Percentiles rank a stretch among this genome's conserved stretches.
phyloP scores from a whole-genome alignment of 2,888 invertebrate species.

The Rhagophthalmus giganteus region DNA sequence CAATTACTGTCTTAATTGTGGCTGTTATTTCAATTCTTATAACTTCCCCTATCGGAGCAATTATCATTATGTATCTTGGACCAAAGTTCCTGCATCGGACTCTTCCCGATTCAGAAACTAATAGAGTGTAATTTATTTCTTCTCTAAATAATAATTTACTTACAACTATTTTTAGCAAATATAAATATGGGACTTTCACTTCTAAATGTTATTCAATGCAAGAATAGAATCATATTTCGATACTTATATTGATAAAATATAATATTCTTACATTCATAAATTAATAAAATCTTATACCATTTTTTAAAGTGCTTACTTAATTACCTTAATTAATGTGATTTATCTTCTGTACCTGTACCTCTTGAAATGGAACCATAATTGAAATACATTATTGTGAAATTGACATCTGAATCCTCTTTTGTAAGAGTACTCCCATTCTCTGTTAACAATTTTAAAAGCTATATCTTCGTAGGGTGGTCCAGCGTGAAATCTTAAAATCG shows the following conservation, averaged over 20 bases:
- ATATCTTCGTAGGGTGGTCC: constrained; percentile 99
- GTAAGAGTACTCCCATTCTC: constrained; percentile 99
- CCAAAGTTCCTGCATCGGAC: constrained; percentile 40
- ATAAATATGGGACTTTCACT: too few relatives aligned
- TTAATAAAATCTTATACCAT: too few relatives aligned
- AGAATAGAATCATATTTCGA: too few relatives aligned
- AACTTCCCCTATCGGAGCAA: constrained; percentile 60
- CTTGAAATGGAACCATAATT: constrained; percentile 99
- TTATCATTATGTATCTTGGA: constrained; percentile 43
- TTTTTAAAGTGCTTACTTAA: too few relatives aligned
- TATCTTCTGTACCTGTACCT: constrained; percentile 91
- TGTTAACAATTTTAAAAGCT: constrained; percentile 97
- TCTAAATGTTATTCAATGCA: too few relatives aligned
- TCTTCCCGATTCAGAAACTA: too few relatives aligned
- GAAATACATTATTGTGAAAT: constrained; percentile 99
- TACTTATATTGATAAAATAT: too few relatives aligned
- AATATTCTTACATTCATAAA: too few relatives aligned
- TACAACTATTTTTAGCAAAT: too few relatives aligned
- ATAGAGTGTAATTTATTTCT: too few relatives aligned
- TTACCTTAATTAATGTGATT: too few relatives aligned
- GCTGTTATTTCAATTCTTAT: constrained; percentile 61
- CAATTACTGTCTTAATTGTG: constrained; percentile 58
- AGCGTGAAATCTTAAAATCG: constrained; percentile 91
- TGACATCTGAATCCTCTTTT: constrained; percentile 98
- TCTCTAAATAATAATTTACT: too few relatives aligned